A percentile compares a stretch with the other conserved stretches of the same genome.
These are phyloP conservation scores for Beroe ovata DNA, from an alignment of 37 sponge, comb jelly and placozoan species.

Conservation along the genomic window DNA sequence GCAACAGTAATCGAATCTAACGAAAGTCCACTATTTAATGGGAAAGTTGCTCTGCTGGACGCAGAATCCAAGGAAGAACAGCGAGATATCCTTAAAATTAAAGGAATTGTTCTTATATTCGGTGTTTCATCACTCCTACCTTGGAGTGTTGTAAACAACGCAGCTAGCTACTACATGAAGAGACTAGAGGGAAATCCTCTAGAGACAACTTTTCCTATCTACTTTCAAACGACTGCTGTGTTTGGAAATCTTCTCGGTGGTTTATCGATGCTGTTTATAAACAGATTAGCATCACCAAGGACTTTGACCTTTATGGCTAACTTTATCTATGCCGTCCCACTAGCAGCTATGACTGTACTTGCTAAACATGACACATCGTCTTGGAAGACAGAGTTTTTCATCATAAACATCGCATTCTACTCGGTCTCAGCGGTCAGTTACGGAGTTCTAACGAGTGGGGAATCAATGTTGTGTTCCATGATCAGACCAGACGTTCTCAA, in stretches of 20 bases:
- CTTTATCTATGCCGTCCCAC: not conserved
- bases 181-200: not conserved
- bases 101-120: not conserved
- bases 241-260: constrained; percentile 10
- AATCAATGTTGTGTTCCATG: constrained; percentile 30
- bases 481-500: not conserved
- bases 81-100: not conserved
- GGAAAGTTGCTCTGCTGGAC: not conserved
- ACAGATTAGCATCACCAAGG: not conserved
- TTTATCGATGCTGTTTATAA: not conserved
- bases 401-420: not conserved
- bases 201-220: not conserved
- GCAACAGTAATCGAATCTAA: not conserved
- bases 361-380: not conserved
- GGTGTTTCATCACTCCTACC: not conserved
- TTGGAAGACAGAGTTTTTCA: not conserved
- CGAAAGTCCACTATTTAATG: not conserved
- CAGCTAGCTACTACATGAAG: not conserved
- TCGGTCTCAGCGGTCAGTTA: not conserved
- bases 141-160: constrained; percentile 3
- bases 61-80: too few relatives aligned
- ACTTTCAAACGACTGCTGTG: constrained; percentile 7
- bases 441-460: not conserved
- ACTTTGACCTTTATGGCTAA: not conserved
- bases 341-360: constrained; percentile 7